phyloP scores from a whole-genome alignment of 2,113 vertebrate genomes.

The Alces alces region DNA sequence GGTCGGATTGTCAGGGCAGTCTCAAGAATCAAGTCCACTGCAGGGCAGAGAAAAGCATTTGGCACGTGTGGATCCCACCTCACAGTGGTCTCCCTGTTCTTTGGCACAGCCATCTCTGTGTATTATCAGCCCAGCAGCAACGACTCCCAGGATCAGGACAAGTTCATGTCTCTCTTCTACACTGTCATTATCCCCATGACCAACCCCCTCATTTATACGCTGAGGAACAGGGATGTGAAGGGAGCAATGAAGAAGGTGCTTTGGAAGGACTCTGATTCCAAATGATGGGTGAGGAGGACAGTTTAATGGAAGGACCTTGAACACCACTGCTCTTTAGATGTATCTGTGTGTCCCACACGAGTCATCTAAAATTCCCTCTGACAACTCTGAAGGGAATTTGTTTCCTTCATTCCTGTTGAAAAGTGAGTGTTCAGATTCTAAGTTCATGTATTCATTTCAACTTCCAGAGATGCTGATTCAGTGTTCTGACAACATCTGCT shows the following conservation, averaged over 20 bases:
- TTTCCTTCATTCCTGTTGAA: not conserved
- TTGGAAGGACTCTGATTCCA: no score
- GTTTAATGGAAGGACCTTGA: not conserved
- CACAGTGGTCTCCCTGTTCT: not conserved
- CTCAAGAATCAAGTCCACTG: no score
- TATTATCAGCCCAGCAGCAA: not conserved
- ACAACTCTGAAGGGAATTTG: no score
- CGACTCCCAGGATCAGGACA: not conserved
- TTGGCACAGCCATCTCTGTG: not conserved
- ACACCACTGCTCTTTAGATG: not conserved
- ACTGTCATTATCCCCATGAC: no score
- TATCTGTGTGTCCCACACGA: fast-evolving
- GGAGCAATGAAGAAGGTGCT: no score
- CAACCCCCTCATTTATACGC: no score
- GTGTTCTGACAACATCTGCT: not conserved
- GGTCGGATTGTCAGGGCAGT: no score
- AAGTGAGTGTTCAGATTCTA: not conserved
- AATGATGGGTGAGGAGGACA: no score
- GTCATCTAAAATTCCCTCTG: not conserved
- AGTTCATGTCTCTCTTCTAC: not conserved
- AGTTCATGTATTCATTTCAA: not conserved
- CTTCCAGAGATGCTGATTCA: not conserved
- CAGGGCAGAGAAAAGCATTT: no score
- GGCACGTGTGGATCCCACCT: not conserved
- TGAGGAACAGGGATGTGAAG: no score